Percentiles rank a stretch among this genome's conserved stretches.
These are phyloP conservation scores for Aldabrachelys gigantea DNA, from an alignment of 2,113 vertebrate species.

Conservation along the genomic window DNA sequence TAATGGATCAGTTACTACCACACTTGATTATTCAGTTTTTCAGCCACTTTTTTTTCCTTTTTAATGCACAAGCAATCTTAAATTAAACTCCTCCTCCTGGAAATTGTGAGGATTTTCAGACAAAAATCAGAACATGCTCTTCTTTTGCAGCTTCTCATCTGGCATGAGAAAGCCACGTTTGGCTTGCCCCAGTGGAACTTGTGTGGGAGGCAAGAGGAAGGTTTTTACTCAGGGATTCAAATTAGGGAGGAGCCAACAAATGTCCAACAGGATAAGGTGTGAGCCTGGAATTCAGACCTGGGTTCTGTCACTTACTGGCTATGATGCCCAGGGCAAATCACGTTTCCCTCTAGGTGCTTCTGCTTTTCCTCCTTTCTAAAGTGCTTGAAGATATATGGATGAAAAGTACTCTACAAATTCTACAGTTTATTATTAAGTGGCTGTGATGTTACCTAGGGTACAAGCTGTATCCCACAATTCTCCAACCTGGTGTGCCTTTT, in stretches of 20 bases:
- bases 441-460: neutral
- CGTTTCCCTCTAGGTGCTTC: neutral
- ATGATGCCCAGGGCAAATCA: neutral
- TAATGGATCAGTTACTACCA: neutral
- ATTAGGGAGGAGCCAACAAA: neutral
- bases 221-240: neutral
- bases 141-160: neutral
- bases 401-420: neutral
- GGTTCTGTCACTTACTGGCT: neutral
- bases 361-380: neutral
- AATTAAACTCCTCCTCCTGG: neutral
- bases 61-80: neutral
- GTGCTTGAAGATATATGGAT: neutral
- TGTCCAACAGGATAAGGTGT: neutral
- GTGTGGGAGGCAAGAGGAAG: neutral
- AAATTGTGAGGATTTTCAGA: neutral
- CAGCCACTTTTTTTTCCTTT: neutral
- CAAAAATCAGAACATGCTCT: neutral
- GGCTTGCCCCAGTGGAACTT: neutral
- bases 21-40: neutral
- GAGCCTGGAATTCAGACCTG: neutral
- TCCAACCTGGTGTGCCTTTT: too few species aligned
- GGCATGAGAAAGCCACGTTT: neutral
- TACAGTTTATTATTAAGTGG: neutral
- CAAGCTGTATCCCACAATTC: neutral